Conservation (phyloP, 1,140 invertebrate species). For the Drosophila oshimai region DNA sequence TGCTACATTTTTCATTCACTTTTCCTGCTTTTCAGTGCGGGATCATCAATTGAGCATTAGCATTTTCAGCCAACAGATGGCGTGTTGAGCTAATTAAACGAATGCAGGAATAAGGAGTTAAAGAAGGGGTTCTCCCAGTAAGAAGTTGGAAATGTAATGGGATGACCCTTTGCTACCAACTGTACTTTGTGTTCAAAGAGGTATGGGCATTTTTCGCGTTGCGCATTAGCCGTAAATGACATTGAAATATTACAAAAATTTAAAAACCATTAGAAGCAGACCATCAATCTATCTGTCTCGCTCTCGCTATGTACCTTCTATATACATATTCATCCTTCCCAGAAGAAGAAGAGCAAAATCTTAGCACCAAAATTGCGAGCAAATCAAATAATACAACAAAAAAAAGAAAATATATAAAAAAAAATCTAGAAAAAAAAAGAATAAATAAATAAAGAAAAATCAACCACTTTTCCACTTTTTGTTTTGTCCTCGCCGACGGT, state of each 20-base stretch:
- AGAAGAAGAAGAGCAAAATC: constrained; percentile 31
- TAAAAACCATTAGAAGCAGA: constrained; percentile 78
- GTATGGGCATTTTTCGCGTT: constrained; percentile 1
- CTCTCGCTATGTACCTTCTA: neutral
- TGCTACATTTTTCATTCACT: constrained; percentile 59
- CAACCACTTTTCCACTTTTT: constrained; percentile 76
- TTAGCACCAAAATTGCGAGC: constrained; percentile 64
- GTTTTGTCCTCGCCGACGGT: constrained; percentile 60
- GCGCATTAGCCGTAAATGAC: constrained; percentile 72
- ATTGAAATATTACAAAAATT: constrained; percentile 80
- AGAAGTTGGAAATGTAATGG: no score
- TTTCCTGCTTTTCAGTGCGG: neutral
- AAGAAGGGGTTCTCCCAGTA: constrained; percentile 2
- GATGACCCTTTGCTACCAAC: constrained; percentile 55
- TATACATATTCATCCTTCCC: constrained; percentile 50
- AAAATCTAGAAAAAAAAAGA: constrained; percentile 46
- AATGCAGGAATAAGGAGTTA: no score
- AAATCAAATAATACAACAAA: constrained; percentile 53
- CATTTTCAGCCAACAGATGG: neutral
- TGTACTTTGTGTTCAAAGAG: constrained; percentile 57
- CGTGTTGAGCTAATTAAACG: constrained; percentile 11
- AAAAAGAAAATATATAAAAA: constrained; percentile 7
- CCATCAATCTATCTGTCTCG: neutral
- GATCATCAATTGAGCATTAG: constrained; percentile 4
- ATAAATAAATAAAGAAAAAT: constrained; percentile 51